Base-by-base conservation (phyloP, 1,140 invertebrate species). In the Drosophila ambigua region DNA sequence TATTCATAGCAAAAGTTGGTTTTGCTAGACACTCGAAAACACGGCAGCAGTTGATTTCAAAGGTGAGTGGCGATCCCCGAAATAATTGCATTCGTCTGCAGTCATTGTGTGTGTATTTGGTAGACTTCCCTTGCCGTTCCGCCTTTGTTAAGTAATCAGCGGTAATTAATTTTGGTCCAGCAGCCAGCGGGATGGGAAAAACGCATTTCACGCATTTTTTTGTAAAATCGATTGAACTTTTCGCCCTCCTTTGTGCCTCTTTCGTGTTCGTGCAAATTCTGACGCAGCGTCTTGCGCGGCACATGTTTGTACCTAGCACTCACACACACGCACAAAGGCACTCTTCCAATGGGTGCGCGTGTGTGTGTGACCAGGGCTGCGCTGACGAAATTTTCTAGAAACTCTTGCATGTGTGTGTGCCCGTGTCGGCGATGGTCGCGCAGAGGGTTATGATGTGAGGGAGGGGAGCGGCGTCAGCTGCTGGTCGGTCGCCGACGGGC, bases 351-450 rank as follows among this genome's bases (percentile, higher is more conserved):
- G 15, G 5, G 2, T 60, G 39, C 46, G 28, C 43, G 64, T 55
- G 61, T 35, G 46, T 28, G 46, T 44, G 57, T 61, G 35, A 39
- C 83, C 83, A 88, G 83, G 83, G 83, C 76, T 88, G 68, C 9
- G 50, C 79, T 72, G 79, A 87, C 75, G 79, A 87, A 81, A 76
- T 61, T 88, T 87, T 87, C 83, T 87, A 87, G 83, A 87, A 87
- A 77, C 71, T 79, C 28, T 39, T 28, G 26, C 61, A 28, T 52
- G 61, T 51, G 76, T 51, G 54, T 65, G 75, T 46, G 53, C 35
- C 35, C 35, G 35, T 39, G 35, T 13, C 4, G 11, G 41, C 1
- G 5, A 39, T 69, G 63, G 24, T 31, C 4, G 51, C 11, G 49
- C 48, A 57, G 39, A 28, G 23, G 16, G 23, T 16, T 24, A 51